A percentile compares a stretch with the other conserved stretches of the same genome.
Evolutionary conservation across 1,140 invertebrate genomes (phyloP).

Genomic region (Saccostrea echinata): DNA sequence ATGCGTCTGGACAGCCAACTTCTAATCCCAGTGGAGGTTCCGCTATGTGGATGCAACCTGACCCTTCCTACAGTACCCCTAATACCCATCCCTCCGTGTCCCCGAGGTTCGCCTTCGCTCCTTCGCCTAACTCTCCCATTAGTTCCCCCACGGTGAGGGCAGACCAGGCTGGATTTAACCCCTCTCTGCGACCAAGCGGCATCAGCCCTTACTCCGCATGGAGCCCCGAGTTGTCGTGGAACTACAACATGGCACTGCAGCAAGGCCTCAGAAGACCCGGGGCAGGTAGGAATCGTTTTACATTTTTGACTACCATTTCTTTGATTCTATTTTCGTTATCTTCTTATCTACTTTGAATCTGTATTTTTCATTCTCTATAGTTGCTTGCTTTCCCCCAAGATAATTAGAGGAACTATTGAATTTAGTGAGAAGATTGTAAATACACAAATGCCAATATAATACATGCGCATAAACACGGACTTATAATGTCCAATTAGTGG

Average conservation of each 20-base stretch:
- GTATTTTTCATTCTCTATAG: not conserved
- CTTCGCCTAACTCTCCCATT: constrained; percentile 66
- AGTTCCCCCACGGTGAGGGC: constrained; percentile 65
- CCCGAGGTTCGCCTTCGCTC: constrained; percentile 66
- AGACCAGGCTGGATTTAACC: constrained; percentile 64
- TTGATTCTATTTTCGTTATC: not conserved
- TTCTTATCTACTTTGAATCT: not conserved
- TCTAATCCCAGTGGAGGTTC: constrained; percentile 62
- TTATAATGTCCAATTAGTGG: constrained; percentile 41
- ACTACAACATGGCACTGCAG: constrained; percentile 71
- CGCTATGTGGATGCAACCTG: constrained; percentile 68
- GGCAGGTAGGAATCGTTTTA: constrained; percentile 63
- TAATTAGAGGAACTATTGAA: constrained; percentile 20
- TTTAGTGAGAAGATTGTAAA: constrained; percentile 6
- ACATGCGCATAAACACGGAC: constrained; percentile 22
- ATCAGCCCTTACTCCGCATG: constrained; percentile 69
- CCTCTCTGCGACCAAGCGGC: constrained; percentile 66
- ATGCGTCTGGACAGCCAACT: constrained; percentile 63
- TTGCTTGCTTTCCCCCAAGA: not conserved
- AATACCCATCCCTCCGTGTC: constrained; percentile 67
- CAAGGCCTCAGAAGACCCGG: constrained; percentile 68
- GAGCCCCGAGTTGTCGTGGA: constrained; percentile 73
- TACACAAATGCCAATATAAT: constrained; percentile 32
- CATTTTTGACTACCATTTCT: not conserved
- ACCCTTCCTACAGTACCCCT: constrained; percentile 62